A percentile compares a stretch with the other conserved stretches of the same genome.
Conservation (phyloP, 1,140 invertebrate species). For the Scaptomyza pallida region DNA sequence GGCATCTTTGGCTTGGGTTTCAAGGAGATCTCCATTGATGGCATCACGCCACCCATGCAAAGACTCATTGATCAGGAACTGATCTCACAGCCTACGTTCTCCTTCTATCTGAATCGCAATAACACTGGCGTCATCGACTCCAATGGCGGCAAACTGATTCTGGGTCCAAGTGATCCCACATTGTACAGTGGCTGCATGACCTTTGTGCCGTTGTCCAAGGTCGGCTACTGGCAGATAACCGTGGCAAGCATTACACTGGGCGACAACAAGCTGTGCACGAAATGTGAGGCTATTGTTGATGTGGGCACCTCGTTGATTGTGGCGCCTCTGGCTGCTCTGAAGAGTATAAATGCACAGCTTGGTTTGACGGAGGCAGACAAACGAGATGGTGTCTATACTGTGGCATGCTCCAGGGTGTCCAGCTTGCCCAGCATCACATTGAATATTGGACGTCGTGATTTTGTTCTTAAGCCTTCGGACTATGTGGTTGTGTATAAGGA, state of each 20-base stretch:
- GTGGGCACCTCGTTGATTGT: slow-evolving; percentile 98
- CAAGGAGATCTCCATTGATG: slow-evolving; percentile 93
- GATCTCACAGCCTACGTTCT: slow-evolving; percentile 92
- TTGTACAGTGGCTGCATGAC: slow-evolving; percentile 95
- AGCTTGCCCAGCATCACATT: slow-evolving; percentile 48
- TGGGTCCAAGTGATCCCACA: slow-evolving; percentile 95
- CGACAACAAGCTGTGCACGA: slow-evolving; percentile 85
- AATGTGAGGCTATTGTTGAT: slow-evolving; percentile 97
- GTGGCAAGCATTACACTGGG: slow-evolving; percentile 89
- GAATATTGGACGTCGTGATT: slow-evolving; percentile 58
- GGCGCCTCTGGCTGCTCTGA: slow-evolving; percentile 91
- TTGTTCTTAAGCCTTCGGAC: slow-evolving; percentile 33
- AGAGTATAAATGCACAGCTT: slow-evolving; percentile 88
- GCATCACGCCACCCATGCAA: slow-evolving; percentile 96
- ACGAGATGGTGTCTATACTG: slow-evolving; percentile 85
- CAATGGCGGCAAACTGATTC: slow-evolving; percentile 94
- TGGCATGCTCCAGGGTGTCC: slow-evolving; percentile 84
- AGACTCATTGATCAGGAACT: slow-evolving; percentile 95
- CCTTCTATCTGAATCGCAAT: slow-evolving; percentile 93
- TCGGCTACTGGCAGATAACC: slow-evolving; percentile 98
- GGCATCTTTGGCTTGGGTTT: slow-evolving; percentile 97
- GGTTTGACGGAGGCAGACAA: slow-evolving; percentile 89
- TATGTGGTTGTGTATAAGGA: slow-evolving; percentile 83
- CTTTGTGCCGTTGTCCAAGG: slow-evolving; percentile 92
- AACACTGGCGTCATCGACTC: slow-evolving; percentile 85